Conservation (phyloP, 2,888 invertebrate genomes). For the Bombyx huttoni region DNA sequence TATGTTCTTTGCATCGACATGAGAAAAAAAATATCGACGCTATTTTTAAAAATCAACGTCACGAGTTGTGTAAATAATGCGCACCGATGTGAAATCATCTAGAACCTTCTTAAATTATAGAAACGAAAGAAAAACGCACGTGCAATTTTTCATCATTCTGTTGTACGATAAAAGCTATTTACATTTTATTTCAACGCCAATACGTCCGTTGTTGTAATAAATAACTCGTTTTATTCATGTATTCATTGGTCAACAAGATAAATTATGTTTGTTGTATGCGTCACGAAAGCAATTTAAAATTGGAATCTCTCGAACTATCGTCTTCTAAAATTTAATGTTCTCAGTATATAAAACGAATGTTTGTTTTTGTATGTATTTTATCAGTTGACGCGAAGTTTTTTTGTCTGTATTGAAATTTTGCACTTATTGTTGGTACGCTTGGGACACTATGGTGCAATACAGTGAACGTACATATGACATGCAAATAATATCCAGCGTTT, state of each 20-base stretch:
- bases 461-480: no score
- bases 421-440: no score
- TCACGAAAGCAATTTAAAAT: conserved; percentile 18
- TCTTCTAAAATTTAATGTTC: no score
- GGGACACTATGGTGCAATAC: no score
- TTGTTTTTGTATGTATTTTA: no score
- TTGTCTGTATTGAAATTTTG: no score
- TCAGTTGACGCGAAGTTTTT: no score
- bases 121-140: conserved; percentile 19
- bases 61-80: conserved; percentile 49
- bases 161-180: conserved; percentile 21
- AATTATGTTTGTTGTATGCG: conserved; percentile 21
- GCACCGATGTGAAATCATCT: conserved; percentile 39
- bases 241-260: conserved; percentile 23
- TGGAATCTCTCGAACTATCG: conserved; percentile 4
- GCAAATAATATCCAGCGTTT: no score
- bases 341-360: no score
- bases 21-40: conserved; percentile 47
- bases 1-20: conserved; percentile 32
- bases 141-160: conserved; percentile 21
- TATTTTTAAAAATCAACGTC: conserved; percentile 40
- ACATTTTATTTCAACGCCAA: conserved; percentile 28
- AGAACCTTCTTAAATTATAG: conserved; percentile 32
- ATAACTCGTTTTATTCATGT: conserved; percentile 29
- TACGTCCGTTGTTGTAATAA: conserved; percentile 14